Conservation (phyloP, 2,797 vertebrate genomes). For the Coendou prehensilis region DNA sequence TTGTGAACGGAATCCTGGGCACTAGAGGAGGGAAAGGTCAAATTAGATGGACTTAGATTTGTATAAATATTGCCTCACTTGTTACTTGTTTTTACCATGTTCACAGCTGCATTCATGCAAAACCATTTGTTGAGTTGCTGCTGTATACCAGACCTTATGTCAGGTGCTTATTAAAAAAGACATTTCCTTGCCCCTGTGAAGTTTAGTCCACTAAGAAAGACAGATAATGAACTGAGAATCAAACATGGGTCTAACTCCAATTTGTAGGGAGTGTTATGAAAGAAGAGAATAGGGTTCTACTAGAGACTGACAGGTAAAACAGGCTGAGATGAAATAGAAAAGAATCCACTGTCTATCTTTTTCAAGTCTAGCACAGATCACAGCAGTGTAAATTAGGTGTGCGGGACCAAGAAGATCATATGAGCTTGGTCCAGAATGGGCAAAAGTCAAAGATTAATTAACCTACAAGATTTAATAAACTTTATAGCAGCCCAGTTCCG, state of each 20-base stretch:
- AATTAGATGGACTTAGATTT: neutral
- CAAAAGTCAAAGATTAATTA: conserved; percentile 22
- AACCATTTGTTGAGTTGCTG: neutral
- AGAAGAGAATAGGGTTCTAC: neutral
- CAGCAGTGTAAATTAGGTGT: neutral
- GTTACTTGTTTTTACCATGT: neutral
- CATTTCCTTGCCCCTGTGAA: neutral
- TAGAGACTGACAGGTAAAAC: neutral
- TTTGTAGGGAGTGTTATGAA: neutral
- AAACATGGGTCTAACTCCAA: neutral
- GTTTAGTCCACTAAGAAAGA: neutral
- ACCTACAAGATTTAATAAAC: neutral
- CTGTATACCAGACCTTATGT: neutral
- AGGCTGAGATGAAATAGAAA: neutral
- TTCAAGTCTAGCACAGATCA: conserved; percentile 3
- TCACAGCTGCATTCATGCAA: neutral
- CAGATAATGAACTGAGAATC: neutral
- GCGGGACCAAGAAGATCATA: neutral
- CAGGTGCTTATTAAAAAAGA: neutral
- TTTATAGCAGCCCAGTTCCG: neutral
- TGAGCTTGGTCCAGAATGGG: neutral
- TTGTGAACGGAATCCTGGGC: neutral
- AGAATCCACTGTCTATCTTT: neutral
- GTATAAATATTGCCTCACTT: neutral
- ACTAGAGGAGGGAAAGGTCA: neutral